These are phyloP conservation scores for Emmelina monodactyla DNA, from an alignment of 2,888 invertebrate genomes.

Conservation along the genomic window DNA sequence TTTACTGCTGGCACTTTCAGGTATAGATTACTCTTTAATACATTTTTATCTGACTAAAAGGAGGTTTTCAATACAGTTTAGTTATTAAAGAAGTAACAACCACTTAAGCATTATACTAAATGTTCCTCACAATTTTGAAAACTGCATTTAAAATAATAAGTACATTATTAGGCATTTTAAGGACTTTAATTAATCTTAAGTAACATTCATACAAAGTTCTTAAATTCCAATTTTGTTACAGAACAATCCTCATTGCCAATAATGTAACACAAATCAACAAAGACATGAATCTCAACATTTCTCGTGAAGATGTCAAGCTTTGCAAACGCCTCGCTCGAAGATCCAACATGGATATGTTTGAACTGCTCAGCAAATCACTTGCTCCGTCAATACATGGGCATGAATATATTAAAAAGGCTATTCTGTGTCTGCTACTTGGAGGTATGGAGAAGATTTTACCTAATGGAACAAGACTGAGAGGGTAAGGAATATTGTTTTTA, in stretches of 20 bases:
- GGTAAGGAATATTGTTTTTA: too few relatives aligned
- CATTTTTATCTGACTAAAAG: too few relatives aligned
- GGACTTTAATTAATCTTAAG: not conserved
- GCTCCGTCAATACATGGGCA: slow-evolving; percentile 99
- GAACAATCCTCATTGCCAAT: slow-evolving; percentile 93
- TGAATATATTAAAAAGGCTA: slow-evolving; percentile 94
- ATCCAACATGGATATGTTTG: slow-evolving; percentile 82
- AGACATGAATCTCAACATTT: slow-evolving; percentile 79
- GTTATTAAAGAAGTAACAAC: too few relatives aligned
- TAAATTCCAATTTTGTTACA: too few relatives aligned
- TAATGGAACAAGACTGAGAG: slow-evolving; percentile 91
- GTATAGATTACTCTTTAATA: too few relatives aligned
- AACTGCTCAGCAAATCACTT: slow-evolving; percentile 86
- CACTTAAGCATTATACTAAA: too few relatives aligned
- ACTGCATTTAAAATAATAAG: too few relatives aligned
- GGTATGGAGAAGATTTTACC: slow-evolving; percentile 93
- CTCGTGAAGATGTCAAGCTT: slow-evolving; percentile 85
- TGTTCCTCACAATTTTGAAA: too few relatives aligned
- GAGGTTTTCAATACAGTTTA: too few relatives aligned
- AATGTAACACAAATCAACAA: slow-evolving; percentile 90
- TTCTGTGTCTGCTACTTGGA: slow-evolving; percentile 91
- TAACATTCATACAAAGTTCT: too few relatives aligned
- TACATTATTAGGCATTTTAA: too few relatives aligned
- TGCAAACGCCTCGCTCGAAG: slow-evolving; percentile 84
- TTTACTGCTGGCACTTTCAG: slow-evolving; percentile 91